Conservation (phyloP, 2,797 vertebrate genomes). For the Anguilla megastoma region DNA sequence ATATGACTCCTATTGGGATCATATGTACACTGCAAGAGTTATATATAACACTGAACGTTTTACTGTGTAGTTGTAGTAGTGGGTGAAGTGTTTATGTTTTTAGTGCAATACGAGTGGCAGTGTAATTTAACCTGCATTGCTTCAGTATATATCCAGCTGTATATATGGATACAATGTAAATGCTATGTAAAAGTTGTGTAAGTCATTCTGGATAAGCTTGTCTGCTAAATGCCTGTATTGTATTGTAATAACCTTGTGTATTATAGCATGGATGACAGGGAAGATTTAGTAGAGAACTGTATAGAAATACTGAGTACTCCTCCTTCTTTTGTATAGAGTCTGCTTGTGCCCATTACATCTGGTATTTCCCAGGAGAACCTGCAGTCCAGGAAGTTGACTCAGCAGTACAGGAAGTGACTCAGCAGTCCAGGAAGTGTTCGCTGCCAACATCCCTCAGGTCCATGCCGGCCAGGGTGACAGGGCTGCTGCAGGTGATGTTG, state of each 20-base stretch:
- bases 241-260: not conserved
- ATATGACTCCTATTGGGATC: too few species aligned
- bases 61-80: too few species aligned
- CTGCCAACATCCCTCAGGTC: constrained; percentile 82
- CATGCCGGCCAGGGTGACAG: constrained; percentile 70
- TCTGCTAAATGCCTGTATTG: too few species aligned
- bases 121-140: too few species aligned
- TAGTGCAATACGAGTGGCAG: too few species aligned
- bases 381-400: constrained; percentile 78
- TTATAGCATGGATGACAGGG: not conserved
- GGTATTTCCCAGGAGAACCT: constrained; percentile 51
- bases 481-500: constrained; percentile 89
- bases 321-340: not conserved
- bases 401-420: constrained; percentile 79
- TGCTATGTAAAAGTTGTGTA: too few species aligned
- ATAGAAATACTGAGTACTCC: not conserved
- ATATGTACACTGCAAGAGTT: too few species aligned
- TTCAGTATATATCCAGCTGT: too few species aligned
- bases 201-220: too few species aligned
- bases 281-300: not conserved
- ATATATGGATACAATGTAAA: too few species aligned
- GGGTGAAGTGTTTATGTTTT: too few species aligned
- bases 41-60: too few species aligned
- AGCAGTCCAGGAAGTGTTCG: constrained; percentile 81
- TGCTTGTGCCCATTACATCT: not conserved